Conservation (phyloP, 92 coral and sea anemone species). For the Isaurus tuberculatus region DNA sequence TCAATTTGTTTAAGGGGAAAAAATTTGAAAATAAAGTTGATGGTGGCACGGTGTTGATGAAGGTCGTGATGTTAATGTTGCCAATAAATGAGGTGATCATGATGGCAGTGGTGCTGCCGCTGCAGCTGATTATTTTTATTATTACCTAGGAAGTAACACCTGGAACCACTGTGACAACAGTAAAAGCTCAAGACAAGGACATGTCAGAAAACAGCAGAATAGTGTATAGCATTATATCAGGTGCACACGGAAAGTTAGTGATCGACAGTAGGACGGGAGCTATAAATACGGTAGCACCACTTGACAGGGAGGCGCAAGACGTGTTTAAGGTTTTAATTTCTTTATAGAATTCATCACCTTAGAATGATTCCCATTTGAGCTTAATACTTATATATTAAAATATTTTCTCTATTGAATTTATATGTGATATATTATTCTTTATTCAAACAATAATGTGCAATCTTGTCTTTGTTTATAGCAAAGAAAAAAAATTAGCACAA, state of each 20-base stretch:
- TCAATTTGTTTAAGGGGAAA: no score
- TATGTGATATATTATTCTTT: no score
- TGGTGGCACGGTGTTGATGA: neutral
- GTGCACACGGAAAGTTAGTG: constrained; percentile 65
- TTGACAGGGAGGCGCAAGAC: constrained; percentile 48
- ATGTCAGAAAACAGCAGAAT: constrained; percentile 56
- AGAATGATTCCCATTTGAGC: no score
- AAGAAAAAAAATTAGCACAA: no score
- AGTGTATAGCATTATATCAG: constrained; percentile 61
- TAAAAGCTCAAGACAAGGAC: constrained; percentile 71
- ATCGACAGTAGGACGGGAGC: constrained; percentile 64
- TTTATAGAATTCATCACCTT: neutral
- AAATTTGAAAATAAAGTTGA: no score
- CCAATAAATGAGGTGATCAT: no score
- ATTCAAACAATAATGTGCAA: no score
- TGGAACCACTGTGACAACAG: constrained; percentile 58
- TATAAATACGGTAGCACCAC: constrained; percentile 48
- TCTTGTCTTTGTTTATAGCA: no score
- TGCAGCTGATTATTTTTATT: neutral
- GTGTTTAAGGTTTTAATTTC: constrained; percentile 1
- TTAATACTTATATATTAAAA: no score
- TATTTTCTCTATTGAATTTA: no score
- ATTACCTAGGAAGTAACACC: constrained; percentile 45
- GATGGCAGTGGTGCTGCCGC: neutral
- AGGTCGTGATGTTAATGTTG: neutral